Evolutionary conservation across 2,888 invertebrate species (phyloP), one percentile per base, ranked within the genome.

Genomic region (Monopis laevigella): DNA sequence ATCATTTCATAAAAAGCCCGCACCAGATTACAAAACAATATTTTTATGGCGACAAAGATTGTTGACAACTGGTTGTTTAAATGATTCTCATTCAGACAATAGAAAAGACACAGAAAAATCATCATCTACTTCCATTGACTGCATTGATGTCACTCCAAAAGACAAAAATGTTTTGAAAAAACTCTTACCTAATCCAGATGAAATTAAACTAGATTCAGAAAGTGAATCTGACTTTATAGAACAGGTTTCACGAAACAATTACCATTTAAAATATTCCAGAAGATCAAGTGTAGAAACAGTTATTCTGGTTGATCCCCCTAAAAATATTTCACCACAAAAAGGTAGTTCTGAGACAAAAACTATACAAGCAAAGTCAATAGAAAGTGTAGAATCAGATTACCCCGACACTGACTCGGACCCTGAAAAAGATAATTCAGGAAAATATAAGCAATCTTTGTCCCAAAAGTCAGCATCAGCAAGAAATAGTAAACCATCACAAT

Each of bases 11-110:
- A 68, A 70, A 39, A 82, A 82, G 56, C 75, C 74, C 28, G 78
- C 81, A 39, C 82, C 82, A 29, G 78, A 81, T 53, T 78, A 72
- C 44, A 68, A 78, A 52, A 80, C 78, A 30, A 73, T 82, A 46
- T 82, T 75, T 65, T 56, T 58, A 21, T 81, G 77, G 80, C 60
- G 78, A 43, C 72, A 75, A 48, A 55, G 63, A 11, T 62, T 82
- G 17, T 45, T 81, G 28, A 45, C 47, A 5, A 74, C 71, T 39
- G 82, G 82, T 3, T 82, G 82, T 51, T 55, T 82, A 49, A 58
- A 66, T 47, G 80, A 82, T 50, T 47, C 60, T 40, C 82, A 82
- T 53, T 39, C 54, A 7, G 62, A 60, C 39, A 30, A 26, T 2
- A 53, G 51, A 14, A 53, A 49, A 27, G 45, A 36, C 21, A 36